Evolutionary conservation across 1,140 invertebrate genomes (phyloP), one percentile per base, ranked within the genome.

Genomic region (Bradysia coprophila): DNA sequence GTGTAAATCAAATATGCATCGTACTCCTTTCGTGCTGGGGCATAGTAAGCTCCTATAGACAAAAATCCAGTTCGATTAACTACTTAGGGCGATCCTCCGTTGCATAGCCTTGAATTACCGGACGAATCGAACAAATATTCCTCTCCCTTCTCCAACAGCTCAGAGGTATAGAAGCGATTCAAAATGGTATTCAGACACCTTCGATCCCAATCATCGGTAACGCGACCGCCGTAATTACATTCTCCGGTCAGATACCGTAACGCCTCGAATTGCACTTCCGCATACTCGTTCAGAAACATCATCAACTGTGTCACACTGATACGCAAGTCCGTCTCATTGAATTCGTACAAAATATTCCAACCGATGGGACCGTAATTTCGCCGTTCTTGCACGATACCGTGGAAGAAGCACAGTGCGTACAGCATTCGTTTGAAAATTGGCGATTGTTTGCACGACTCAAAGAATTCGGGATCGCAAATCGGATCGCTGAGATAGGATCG

Each of bases 331-430:
- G 89, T 92, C 56, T 95, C 90, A 55, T 94, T 94, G 59, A 95
- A 97, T 55, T 93, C 89, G 52, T 96, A 97, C 0, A 80, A 76
- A 38, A 85, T 91, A 55, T 96, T 97, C 92, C 91, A 92, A 1
- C 92, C 92, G 31, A 95, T 72, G 0, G 92, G 78, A 0, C 91
- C 91, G 56, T 93, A 97, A 56, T 90, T 87, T 11, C 84, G 59
- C 38, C 93, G 66, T 59, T 96, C 92, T 61, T 89, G 88, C 9
- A 95, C 73, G 3, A 89, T 68, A 0, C 87, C 92, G 58, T 97
- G 93, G 66, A 96, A 96, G 63, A 96, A 96, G 57, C 89, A 91
- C 13, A 97, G 64, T 22, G 81, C 78, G 56, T 82, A 96, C 21
- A 96, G 57, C 16, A 97, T 62, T 56, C 83, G 88, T 52, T 92